A percentile compares a stretch with the other conserved stretches of the same genome.
Evolutionary conservation across 2,113 vertebrate species (phyloP).

Genomic region (Colossoma macropomum): DNA sequence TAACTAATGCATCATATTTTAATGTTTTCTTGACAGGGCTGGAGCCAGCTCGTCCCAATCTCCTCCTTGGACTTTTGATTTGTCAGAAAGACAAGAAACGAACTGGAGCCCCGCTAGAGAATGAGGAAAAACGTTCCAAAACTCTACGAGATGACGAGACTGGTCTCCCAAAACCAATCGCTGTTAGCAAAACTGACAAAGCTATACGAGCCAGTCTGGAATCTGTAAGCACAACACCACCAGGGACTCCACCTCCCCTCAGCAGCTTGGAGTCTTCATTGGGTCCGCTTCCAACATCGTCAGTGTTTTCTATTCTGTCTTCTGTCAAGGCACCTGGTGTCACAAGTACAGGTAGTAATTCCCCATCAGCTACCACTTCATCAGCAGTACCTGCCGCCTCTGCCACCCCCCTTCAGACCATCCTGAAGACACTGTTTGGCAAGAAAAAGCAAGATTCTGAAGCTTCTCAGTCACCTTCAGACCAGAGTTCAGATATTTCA

Average conservation of each 20-base stretch:
- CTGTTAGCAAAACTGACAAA: conserved; percentile 71
- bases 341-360: conserved; percentile 56
- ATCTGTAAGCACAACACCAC: conserved; percentile 81
- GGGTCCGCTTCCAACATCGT: conserved; percentile 68
- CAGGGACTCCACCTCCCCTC: conserved; percentile 84
- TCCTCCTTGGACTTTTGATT: conserved; percentile 93
- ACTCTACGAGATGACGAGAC: conserved; percentile 80
- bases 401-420: conserved; percentile 89
- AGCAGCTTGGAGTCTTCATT: conserved; percentile 73
- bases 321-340: conserved; percentile 76
- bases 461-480: conserved; percentile 76
- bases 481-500: conserved; percentile 70
- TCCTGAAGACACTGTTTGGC: conserved; percentile 92
- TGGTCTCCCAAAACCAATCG: conserved; percentile 68
- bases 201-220: conserved; percentile 75
- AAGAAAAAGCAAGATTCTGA: conserved; percentile 87
- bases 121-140: conserved; percentile 86
- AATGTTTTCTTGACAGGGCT: conserved; percentile 82
- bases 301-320: conserved; percentile 79
- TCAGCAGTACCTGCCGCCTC: conserved; percentile 55
- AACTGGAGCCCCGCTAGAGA: conserved; percentile 67
- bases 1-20: background rate
- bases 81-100: conserved; percentile 94
- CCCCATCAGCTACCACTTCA: conserved; percentile 61
- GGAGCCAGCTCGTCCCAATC: conserved; percentile 92